Evolutionary conservation across 1,140 invertebrate genomes (phyloP), one percentile per base, ranked within the genome.

Genomic region (Drosophila aff.): DNA sequence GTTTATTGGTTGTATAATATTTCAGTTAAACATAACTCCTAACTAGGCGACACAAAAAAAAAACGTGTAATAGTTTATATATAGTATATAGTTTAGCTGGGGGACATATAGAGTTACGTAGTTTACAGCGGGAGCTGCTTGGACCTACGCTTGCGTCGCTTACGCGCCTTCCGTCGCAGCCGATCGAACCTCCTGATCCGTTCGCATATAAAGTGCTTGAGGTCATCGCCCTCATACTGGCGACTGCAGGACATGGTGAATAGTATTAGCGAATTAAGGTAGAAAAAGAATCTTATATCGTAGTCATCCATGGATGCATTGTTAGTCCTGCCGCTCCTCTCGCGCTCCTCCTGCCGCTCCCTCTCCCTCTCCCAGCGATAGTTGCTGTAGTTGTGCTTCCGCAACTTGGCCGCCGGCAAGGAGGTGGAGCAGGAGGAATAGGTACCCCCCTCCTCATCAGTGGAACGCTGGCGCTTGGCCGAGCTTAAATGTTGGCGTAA

Each of bases 211-310:
- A 92, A 92, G 36, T 91, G 69, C 67, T 92, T 92, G 10, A 92
- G 63, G 38, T 92, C 84, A 64, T 90, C 82, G 77, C 80, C 74
- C 36, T 92, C 84, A 26, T 81, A 81, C 53, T 89, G 79, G 8
- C 77, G 82, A n/a, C 64, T 68, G 58, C 87, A 87, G 26, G 87
- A 87, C 65, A 92, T 83, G 16, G 78, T 84, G 53, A 92, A 81
- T 76, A 92, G 47, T 31, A 92, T 91, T 74, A 92, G 76, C 57
- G 91, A 91, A 60, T 92, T 92, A 83, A 92, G 53, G 69, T 92
- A 92, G 60, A 92, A 90, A 91, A 92, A 92, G 81, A 92, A 89
- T 81, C 85, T 83, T 78, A 92, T 79, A 73, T 86, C 87, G 81
- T 82, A 82, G 18, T 83, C 80, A 21, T 74, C 71, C 55, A 74